Percentiles rank a stretch among this genome's conserved stretches.
Evolutionary conservation across 2,888 invertebrate genomes (phyloP).

Genomic region (Taphrorychus bicolor): DNA sequence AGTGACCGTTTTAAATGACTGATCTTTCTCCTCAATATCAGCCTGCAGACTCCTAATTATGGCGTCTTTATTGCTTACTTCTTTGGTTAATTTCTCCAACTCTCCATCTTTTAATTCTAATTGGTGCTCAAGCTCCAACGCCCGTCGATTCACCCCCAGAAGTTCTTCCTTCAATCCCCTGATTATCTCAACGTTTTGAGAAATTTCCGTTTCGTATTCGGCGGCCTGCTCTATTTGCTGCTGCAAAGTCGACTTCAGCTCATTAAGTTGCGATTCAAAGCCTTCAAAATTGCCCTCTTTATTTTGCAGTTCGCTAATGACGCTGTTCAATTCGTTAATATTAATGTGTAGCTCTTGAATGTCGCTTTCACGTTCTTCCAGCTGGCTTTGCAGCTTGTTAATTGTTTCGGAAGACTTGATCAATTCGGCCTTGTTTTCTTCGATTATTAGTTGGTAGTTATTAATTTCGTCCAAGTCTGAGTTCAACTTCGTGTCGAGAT

Average conservation of each 20-base stretch:
- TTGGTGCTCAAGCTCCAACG: slow-evolving; percentile 55
- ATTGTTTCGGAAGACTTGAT: slow-evolving; percentile 51
- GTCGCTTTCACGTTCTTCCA: slow-evolving; percentile 50
- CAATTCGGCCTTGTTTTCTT: slow-evolving; percentile 55
- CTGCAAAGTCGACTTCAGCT: slow-evolving; percentile 63
- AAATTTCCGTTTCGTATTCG: slow-evolving; percentile 65
- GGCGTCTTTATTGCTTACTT: slow-evolving; percentile 55
- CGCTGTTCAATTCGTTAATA: slow-evolving; percentile 62
- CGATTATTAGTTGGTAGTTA: slow-evolving; percentile 51
- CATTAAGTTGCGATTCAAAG: slow-evolving; percentile 65
- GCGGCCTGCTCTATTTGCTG: slow-evolving; percentile 64
- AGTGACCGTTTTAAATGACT: slow-evolving; percentile 55
- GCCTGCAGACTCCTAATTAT: slow-evolving; percentile 58
- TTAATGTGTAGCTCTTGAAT: slow-evolving; percentile 58
- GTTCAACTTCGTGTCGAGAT: slow-evolving; percentile 49
- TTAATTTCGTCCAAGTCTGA: slow-evolving; percentile 51
- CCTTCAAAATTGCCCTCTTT: slow-evolving; percentile 60
- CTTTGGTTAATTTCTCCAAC: slow-evolving; percentile 56
- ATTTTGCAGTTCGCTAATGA: slow-evolving; percentile 63
- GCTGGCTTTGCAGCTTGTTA: slow-evolving; percentile 49
- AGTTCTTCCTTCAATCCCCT: slow-evolving; percentile 65
- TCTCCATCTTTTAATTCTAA: slow-evolving; percentile 61
- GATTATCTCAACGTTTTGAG: slow-evolving; percentile 66
- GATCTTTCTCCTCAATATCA: slow-evolving; percentile 59
- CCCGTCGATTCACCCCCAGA: slow-evolving; percentile 64